A percentile compares a stretch with the other conserved stretches of the same genome.
phyloP scores from a whole-genome alignment of 2,888 invertebrate genomes.

The Eilema sororculum region DNA sequence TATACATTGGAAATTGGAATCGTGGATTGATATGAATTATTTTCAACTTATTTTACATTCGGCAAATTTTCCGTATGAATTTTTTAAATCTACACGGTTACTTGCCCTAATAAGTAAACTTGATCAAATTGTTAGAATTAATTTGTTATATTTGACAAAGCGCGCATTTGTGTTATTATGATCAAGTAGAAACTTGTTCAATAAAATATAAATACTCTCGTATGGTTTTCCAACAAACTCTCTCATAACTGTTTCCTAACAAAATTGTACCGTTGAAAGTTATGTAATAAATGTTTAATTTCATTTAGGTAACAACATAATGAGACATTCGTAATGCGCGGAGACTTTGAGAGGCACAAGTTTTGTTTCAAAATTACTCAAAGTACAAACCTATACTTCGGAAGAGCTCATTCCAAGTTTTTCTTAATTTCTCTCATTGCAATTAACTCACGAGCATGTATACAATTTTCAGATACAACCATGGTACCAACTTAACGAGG shows the following conservation, averaged over 20 bases:
- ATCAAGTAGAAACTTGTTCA: slow-evolving; percentile 5
- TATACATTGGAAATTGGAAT: no score
- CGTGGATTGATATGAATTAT: not conserved
- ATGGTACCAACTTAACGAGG: no score
- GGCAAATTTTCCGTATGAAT: not conserved
- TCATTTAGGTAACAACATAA: slow-evolving; percentile 60
- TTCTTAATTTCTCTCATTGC: slow-evolving; percentile 17
- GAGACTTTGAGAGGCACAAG: slow-evolving; percentile 47
- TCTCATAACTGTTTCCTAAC: slow-evolving; percentile 34
- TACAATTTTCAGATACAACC: not conserved
- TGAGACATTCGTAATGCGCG: slow-evolving; percentile 55
- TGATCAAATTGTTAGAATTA: not conserved
- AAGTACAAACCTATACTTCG: slow-evolving; percentile 39
- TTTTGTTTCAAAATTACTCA: slow-evolving; percentile 56
- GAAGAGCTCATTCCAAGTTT: slow-evolving; percentile 13
- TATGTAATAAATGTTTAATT: slow-evolving; percentile 67
- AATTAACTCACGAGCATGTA: slow-evolving; percentile 3
- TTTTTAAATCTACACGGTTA: not conserved
- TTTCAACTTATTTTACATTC: not conserved
- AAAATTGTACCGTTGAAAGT: slow-evolving; percentile 52
- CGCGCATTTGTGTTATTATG: not conserved
- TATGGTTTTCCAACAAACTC: slow-evolving; percentile 18
- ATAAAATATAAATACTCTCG: slow-evolving; percentile 24
- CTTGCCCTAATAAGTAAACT: not conserved
- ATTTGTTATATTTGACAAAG: not conserved